These are phyloP conservation scores for Onychomys torridus DNA, from an alignment of 2,797 vertebrate genomes.

Conservation along the genomic window DNA sequence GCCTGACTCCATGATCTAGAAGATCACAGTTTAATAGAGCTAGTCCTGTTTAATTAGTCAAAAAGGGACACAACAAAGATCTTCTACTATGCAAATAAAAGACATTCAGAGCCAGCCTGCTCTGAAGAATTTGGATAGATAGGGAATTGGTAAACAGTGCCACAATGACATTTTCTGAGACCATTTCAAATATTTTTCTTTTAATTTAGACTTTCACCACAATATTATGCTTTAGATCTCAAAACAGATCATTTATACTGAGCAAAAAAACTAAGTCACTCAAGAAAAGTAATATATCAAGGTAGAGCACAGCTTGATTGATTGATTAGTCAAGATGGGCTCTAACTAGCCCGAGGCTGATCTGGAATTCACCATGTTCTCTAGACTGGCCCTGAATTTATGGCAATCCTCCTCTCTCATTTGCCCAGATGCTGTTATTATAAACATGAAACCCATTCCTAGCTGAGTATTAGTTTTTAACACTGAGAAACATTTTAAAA, in stretches of 20 bases:
- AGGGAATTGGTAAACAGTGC: neutral
- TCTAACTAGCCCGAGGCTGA: neutral
- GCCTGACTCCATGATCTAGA: neutral
- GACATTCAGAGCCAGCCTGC: neutral
- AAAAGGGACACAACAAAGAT: constrained; percentile 14
- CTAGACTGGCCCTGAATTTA: neutral
- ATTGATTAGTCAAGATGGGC: neutral
- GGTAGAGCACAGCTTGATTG: neutral
- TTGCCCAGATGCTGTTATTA: neutral
- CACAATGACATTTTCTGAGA: neutral
- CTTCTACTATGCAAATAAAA: neutral
- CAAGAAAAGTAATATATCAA: neutral
- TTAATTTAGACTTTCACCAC: neutral
- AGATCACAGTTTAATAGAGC: neutral
- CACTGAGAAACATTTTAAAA: neutral
- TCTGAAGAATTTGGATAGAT: constrained; percentile 39
- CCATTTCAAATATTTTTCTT: constrained; percentile 32
- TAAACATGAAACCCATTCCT: neutral
- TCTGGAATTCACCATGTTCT: neutral
- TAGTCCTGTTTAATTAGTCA: constrained; percentile 1
- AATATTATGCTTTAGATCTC: neutral
- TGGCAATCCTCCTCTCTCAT: neutral
- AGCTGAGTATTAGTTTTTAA: neutral
- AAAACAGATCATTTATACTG: neutral
- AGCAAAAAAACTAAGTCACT: constrained; percentile 15